These are phyloP conservation scores for Pammene fasciana DNA, from an alignment of 2,888 invertebrate species.

Conservation along the genomic window DNA sequence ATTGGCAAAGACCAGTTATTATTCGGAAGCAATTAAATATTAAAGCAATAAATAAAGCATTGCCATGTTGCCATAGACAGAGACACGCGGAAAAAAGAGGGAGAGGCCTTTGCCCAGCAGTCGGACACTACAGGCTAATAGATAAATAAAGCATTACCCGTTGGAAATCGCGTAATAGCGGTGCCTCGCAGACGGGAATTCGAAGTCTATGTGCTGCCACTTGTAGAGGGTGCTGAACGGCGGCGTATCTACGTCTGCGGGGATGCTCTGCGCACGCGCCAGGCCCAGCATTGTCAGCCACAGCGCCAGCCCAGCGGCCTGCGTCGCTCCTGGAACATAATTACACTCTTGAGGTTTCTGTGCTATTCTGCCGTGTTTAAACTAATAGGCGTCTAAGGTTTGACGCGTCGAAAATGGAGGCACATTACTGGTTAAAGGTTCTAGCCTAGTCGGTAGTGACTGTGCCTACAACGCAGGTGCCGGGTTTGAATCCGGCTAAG, in stretches of 20 bases:
- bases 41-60: no score
- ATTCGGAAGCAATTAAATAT: no score
- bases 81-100: no score
- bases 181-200: conserved; percentile 84
- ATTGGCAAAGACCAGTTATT: no score
- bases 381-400: not conserved
- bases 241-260: conserved; percentile 77
- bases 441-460: no score
- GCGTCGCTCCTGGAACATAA: conserved; percentile 56
- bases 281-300: conserved; percentile 79
- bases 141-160: conserved; percentile 64
- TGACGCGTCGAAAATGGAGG: not conserved
- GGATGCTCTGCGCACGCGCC: conserved; percentile 65
- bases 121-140: no score
- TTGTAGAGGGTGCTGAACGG: conserved; percentile 86
- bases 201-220: conserved; percentile 90
- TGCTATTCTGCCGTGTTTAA: not conserved
- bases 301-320: conserved; percentile 68
- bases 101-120: no score
- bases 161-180: conserved; percentile 83
- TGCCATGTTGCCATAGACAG: no score
- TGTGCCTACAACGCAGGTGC: no score
- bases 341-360: not conserved
- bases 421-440: no score
- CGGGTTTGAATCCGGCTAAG: no score